Conservation (phyloP, 2,113 vertebrate species). For the Podilymbus podiceps region DNA sequence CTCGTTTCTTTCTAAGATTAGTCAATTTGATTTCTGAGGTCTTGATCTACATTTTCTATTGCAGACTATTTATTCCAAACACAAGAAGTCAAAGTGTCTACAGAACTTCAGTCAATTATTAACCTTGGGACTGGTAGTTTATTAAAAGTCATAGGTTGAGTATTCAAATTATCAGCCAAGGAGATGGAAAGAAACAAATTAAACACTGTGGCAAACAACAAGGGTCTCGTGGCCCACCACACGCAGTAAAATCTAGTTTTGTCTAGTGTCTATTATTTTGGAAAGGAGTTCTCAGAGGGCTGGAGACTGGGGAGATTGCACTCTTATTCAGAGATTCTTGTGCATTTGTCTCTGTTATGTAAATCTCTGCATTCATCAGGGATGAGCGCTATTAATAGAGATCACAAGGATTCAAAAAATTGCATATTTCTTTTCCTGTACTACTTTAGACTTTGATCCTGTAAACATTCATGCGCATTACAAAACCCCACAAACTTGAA, state of each 20-base stretch:
- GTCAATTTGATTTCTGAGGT: slow-evolving; percentile 45
- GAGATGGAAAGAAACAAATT: slow-evolving; percentile 32
- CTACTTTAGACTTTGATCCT: slow-evolving; percentile 6
- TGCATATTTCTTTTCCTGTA: neutral
- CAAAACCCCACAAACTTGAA: neutral
- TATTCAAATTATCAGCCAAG: slow-evolving; percentile 41
- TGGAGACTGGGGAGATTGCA: neutral
- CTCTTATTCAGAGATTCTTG: neutral
- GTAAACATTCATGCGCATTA: neutral
- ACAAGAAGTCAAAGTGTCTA: neutral
- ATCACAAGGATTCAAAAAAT: slow-evolving; percentile 17
- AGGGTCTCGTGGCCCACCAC: neutral
- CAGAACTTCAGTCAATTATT: slow-evolving; percentile 29
- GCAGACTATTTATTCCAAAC: slow-evolving; percentile 18
- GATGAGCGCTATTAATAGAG: slow-evolving; percentile 28
- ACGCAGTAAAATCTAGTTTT: neutral
- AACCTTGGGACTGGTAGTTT: slow-evolving; percentile 34
- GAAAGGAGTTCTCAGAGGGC: neutral
- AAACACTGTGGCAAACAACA: neutral
- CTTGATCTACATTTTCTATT: slow-evolving; percentile 39
- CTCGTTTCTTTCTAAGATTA: slow-evolving; percentile 5
- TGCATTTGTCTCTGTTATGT: slow-evolving; percentile 26
- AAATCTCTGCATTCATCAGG: slow-evolving; percentile 12
- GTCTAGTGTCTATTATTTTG: neutral
- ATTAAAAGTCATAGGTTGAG: slow-evolving; percentile 51